Conservation (phyloP, 2,888 invertebrate genomes). For the Rhamnusium bicolor region DNA sequence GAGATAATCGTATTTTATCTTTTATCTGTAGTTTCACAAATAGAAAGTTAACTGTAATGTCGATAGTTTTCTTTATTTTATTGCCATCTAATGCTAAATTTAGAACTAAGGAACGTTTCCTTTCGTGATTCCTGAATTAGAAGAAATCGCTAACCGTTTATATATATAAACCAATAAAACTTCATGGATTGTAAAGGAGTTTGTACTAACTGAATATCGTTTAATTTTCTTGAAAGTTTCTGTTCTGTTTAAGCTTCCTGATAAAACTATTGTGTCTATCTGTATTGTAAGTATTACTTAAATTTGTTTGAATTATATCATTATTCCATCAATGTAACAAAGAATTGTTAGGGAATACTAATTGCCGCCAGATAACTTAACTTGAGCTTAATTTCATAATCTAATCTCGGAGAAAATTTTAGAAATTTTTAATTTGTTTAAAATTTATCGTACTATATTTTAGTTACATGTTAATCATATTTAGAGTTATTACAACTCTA, state of each 20-base stretch:
- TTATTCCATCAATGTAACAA: too few relatives aligned
- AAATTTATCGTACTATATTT: too few relatives aligned
- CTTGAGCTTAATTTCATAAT: too few relatives aligned
- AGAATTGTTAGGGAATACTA: too few relatives aligned
- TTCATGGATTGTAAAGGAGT: conserved; percentile 32
- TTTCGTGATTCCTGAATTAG: not conserved
- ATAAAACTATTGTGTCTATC: not conserved
- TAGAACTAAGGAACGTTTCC: not conserved
- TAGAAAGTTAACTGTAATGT: conserved; percentile 3
- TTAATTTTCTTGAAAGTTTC: conserved; percentile 31
- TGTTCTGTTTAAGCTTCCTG: not conserved
- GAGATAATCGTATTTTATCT: not conserved
- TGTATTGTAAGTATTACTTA: too few relatives aligned
- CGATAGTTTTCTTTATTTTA: conserved; percentile 17
- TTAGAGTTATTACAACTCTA: too few relatives aligned
- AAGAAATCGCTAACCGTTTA: conserved; percentile 17
- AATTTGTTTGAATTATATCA: too few relatives aligned
- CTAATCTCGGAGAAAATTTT: too few relatives aligned
- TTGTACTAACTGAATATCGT: conserved; percentile 21
- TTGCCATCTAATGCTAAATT: conserved; percentile 3
- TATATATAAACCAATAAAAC: conserved; percentile 27
- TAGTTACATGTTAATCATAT: too few relatives aligned
- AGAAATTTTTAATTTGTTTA: too few relatives aligned
- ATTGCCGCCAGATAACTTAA: too few relatives aligned
- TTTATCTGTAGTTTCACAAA: not conserved